Evolutionary conservation across 2,113 vertebrate species (phyloP).

Genomic region (Myodes glareolus): DNA sequence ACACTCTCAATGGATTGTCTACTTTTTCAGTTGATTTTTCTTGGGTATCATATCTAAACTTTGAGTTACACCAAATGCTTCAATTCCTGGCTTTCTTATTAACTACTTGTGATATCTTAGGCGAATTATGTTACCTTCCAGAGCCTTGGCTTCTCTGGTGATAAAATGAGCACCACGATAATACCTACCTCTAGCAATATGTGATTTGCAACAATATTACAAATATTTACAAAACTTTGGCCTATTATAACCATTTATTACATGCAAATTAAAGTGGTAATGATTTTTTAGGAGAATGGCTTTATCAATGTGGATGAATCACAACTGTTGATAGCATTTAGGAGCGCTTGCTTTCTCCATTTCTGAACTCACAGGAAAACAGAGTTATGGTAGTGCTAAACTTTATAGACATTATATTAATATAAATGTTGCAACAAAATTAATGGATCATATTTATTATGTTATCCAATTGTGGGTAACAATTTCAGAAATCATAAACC

Average conservation of each 20-base stretch:
- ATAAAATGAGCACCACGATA: conserved; percentile 27
- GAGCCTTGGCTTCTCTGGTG: conserved; percentile 9
- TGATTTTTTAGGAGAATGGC: not conserved
- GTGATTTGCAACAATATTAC: not conserved
- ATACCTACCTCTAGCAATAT: not conserved
- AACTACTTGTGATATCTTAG: conserved; percentile 31
- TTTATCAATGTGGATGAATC: conserved; percentile 18
- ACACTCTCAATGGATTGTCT: conserved; percentile 1
- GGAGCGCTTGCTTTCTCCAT: not conserved
- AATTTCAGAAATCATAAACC: conserved; percentile 32
- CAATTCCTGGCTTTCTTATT: not conserved
- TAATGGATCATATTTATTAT: conserved; percentile 15
- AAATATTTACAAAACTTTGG: conserved; percentile 5
- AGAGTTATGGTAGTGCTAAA: not conserved
- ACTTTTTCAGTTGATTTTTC: not conserved
- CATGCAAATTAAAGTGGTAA: not conserved
- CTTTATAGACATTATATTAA: not conserved
- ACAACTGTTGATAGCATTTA: not conserved
- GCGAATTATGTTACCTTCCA: conserved; percentile 2
- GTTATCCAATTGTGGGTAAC: not conserved
- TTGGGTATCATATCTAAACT: not conserved
- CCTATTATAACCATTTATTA: not conserved
- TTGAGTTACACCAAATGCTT: conserved; percentile 17
- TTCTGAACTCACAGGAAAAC: not conserved
- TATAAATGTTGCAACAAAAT: not conserved